Evolutionary conservation across 2,888 invertebrate species (phyloP), one percentile per base, ranked within the genome.

Genomic region (Steinernema carpocapsae): DNA sequence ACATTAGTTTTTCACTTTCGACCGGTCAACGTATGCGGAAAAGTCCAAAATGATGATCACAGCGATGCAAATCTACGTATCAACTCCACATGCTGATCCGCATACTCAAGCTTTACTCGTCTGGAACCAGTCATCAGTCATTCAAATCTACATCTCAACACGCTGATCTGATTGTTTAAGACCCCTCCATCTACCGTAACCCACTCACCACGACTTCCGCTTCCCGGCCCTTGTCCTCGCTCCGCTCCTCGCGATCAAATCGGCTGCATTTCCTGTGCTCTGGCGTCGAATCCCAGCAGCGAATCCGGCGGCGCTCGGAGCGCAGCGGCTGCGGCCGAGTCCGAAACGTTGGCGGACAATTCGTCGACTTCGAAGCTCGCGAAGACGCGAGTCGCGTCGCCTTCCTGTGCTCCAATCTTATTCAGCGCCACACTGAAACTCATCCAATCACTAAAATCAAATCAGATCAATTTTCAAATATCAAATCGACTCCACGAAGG

Each of bases 351-450:
- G 14, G 6, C 26, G 22, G 56, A 19, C 26, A 56, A 26, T 26
- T 56, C 56, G 56, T 56, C 56, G 19, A 56, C 26, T 56, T 56
- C 56, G 26, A 56, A 56, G 56, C 22, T 56, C 26, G 26, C 22
- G 26, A 24, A 56, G 56, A 56, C 56, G 56, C 56, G 56, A 3
- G 56, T 22, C 22, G 56, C 56, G 24, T 56, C 56, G 56, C 6
- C 22, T 26, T 56, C 56, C 4, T 56, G 24, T 26, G 56, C 26
- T 19, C 26, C 56, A 26, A 56, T 56, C 17, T 56, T 56, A 19
- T 56, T 56, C 26, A 19, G 26, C 56, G 56, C 56, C 56, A 56
- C 56, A 26, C 56, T 56, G 56, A 56, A 56, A 4, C 12, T 6
- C 7, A 56, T 26, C 7, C 17, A 24, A 56, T 17, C 48, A 6